These are phyloP conservation scores for Sepiola atlantica DNA, from an alignment of 2,888 invertebrate species.

Conservation along the genomic window DNA sequence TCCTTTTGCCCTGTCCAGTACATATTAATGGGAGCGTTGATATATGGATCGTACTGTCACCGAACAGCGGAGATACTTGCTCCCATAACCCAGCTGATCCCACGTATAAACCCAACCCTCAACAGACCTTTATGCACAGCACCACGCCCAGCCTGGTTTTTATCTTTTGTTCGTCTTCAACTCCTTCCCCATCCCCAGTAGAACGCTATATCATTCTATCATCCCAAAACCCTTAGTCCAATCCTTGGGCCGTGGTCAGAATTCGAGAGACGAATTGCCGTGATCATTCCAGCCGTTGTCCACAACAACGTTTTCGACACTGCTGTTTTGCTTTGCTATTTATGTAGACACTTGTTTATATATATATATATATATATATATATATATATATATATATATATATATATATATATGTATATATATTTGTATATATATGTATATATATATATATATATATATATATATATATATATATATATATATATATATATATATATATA, in stretches of 20 bases:
- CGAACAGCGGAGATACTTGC: neutral
- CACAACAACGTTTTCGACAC: neutral
- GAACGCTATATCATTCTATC: neutral
- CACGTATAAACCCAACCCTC: neutral
- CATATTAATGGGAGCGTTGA: conserved; percentile 32
- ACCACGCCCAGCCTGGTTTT: neutral
- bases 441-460: too few relatives aligned
- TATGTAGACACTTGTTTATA: neutral
- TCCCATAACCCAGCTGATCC: neutral
- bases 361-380: neutral
- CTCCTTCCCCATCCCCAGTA: neutral
- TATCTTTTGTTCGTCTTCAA: neutral
- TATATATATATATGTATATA: neutral
- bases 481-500: too few relatives aligned
- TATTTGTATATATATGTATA: too few relatives aligned
- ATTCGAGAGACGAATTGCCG: neutral
- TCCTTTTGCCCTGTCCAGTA: neutral
- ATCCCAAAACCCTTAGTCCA: neutral
- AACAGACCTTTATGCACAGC: neutral
- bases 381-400: neutral
- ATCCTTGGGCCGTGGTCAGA: neutral
- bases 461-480: too few relatives aligned
- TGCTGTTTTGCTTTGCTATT: neutral
- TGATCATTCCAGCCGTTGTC: neutral
- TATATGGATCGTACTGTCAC: neutral